Evolutionary conservation across 2,888 invertebrate genomes (phyloP), one percentile per base, ranked within the genome.

Genomic region (Caradrina kadenii): DNA sequence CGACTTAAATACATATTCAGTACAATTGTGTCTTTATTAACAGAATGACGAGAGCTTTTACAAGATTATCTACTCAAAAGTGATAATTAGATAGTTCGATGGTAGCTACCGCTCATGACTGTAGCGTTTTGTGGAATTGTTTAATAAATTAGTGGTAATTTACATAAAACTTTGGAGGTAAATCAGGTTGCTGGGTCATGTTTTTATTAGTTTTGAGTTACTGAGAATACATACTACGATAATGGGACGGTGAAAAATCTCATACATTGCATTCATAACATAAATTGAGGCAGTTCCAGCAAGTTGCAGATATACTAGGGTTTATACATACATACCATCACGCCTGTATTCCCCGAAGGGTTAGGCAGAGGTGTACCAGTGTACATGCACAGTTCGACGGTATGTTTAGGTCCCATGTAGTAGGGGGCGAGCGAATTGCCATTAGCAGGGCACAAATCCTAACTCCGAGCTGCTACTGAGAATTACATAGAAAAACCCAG

Each of bases 11-110:
- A 80, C 66, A 81, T 80, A 80, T 85, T 73, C 63, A 65, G 71
- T 71, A 59, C 61, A 65, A 80, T 80, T 78, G 74, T 77, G 82
- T 78, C 75, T 76, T 76, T 73, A 73, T 73, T 76, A 82, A 61
- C 55, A 31, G 55, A 69, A 76, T 85, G 79, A 75, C 63, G 63
- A 75, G 68, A 75, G 67, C 72, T 72, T 85, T 75, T 82, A 63
- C 26, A 61, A 72, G 62, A 83, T 72, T 60, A 72, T 68, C 71
- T 63, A 58, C 50, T 45, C 8, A 56, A 67, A 65, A 60, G 63
- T 71, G 59, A 65, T 71, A 79, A 78, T 83, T 70, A 73, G 52
- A 69, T 13, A 21, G 52, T 55, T 73, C 56, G 31, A 52, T 42
- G 39, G 31, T 50, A 17, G 22, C 22, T 49, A 56, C 17, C n/a